Percentiles rank a stretch among this genome's conserved stretches.
Conservation (phyloP, 1,140 invertebrate genomes). For the Gonatopus flavifemur region DNA sequence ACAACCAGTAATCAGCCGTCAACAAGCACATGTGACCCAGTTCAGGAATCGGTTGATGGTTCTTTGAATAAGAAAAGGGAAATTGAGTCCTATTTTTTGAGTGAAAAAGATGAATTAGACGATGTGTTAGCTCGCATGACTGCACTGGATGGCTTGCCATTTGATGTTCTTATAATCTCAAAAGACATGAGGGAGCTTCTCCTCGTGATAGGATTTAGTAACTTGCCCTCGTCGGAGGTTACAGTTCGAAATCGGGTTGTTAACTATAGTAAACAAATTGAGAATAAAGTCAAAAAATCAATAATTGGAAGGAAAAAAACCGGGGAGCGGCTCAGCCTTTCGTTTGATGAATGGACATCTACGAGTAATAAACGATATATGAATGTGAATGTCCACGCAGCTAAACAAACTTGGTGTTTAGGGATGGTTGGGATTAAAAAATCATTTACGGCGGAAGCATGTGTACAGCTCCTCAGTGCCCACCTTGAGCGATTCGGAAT, state of each 20-base stretch:
- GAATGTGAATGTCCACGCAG: conserved; percentile 6
- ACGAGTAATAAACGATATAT: conserved; percentile 10
- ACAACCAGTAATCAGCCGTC: no score
- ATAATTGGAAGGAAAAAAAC: background rate
- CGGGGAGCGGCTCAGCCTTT: background rate
- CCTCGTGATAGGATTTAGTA: conserved; percentile 2
- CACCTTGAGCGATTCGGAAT: no score
- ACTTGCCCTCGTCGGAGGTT: conserved; percentile 1
- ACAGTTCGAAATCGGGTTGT: conserved; percentile 6
- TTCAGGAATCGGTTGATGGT: no score
- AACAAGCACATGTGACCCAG: no score
- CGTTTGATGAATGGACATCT: conserved; percentile 12
- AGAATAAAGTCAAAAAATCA: background rate
- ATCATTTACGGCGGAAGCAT: conserved; percentile 4
- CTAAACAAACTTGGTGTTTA: conserved; percentile 5
- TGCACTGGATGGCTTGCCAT: conserved; percentile 12
- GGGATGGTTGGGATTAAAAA: conserved; percentile 3
- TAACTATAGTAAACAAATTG: background rate
- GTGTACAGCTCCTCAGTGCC: no score
- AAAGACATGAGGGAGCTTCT: conserved; percentile 7
- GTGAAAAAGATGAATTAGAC: no score
- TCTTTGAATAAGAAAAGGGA: no score
- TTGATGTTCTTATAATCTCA: conserved; percentile 7
- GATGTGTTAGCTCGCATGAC: conserved; percentile 15
- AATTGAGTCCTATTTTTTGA: no score